phyloP scores from a whole-genome alignment of 2,888 invertebrate genomes.

The Morinoia aosen region DNA sequence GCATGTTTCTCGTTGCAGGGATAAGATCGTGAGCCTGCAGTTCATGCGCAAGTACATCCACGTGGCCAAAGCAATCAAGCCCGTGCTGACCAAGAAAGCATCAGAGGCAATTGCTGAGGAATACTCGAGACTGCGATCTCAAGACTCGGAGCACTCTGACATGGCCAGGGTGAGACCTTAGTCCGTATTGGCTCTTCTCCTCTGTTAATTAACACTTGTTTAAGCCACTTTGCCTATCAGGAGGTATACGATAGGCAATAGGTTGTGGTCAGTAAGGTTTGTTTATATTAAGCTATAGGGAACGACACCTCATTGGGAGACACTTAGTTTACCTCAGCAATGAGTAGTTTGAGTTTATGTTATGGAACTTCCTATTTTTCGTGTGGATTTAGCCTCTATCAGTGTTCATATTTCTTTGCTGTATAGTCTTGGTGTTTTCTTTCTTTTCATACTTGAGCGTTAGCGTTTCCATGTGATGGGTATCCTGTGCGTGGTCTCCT shows the following conservation, averaged over 20 bases:
- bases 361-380: too few relatives aligned
- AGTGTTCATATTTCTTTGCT: too few relatives aligned
- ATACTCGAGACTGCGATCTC: constrained; percentile 90
- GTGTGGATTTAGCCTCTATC: too few relatives aligned
- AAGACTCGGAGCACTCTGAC: constrained; percentile 87
- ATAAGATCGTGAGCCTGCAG: constrained; percentile 88
- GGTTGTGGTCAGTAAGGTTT: too few relatives aligned
- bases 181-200: not conserved
- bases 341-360: too few relatives aligned
- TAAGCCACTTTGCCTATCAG: not conserved
- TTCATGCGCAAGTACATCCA: constrained; percentile 98
- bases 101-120: constrained; percentile 92
- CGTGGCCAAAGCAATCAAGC: constrained; percentile 94
- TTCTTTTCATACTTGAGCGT: too few relatives aligned
- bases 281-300: not conserved
- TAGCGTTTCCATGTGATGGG: too few relatives aligned
- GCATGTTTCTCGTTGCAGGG: constrained; percentile 72
- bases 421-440: too few relatives aligned
- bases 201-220: not conserved
- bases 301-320: not conserved
- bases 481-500: too few relatives aligned
- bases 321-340: too few relatives aligned
- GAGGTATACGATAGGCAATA: too few relatives aligned
- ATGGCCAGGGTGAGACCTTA: constrained; percentile 83
- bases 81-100: constrained; percentile 89